Evolutionary conservation across 2,888 invertebrate species (phyloP), one percentile per base, ranked within the genome.

Genomic region (Phalera bucephala): DNA sequence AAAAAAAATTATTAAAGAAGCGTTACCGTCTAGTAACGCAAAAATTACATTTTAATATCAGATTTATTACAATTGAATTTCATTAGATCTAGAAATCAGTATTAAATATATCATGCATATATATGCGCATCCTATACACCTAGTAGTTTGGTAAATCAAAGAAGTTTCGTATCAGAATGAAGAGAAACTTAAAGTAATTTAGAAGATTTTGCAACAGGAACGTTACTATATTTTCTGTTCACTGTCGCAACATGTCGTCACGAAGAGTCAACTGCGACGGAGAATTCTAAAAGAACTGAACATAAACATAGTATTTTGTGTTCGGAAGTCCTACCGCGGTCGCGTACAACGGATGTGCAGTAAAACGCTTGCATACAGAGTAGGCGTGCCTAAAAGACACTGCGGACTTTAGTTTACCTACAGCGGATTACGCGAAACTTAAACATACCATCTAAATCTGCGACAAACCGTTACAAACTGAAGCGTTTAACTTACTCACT

Each of bases 301-400:
- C 74, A 81, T 80, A 80, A 82, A 85, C 81, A 81, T 78, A 75
- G 79, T 84, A 87, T 87, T 87, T 88, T 86, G 85, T 85, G 80
- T 83, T 82, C 83, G 81, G 84, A 84, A 80, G 80, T 86, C 80
- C 80, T 86, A 79, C 82, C 80, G 81, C 75, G 85, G 82, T 80
- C 83, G 84, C 79, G 76, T 82, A 83, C 80, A 85, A 82, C 85
- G 88, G 86, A 87, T 88, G 80, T 86, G 75, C 78, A 83, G 85
- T 80, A 81, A 86, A 84, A 83, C 83, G 83, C 84, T 84, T 85
- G 89, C 89, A 89, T 89, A 86, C 87, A 85, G 85, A 89, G 81
- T 82, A 87, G 85, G 78, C 86, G 84, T 82, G 80, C 87, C 85
- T 87, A 86, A 87, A 88, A 89, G 87, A 88, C 83, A 88, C 82